These are phyloP conservation scores for Rhabdomys pumilio DNA, from an alignment of 2,797 vertebrate species.

Conservation along the genomic window DNA sequence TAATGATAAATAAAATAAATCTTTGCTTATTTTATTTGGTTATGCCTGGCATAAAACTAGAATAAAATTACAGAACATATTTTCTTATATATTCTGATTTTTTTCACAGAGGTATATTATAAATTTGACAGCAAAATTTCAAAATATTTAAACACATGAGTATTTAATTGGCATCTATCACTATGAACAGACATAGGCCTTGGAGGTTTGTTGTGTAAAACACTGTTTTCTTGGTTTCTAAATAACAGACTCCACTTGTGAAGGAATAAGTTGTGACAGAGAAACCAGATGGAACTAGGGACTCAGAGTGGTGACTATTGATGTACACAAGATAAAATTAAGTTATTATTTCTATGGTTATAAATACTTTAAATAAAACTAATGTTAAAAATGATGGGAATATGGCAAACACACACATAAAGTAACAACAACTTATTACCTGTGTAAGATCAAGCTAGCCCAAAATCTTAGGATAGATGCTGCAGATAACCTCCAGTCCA, in stretches of 20 bases:
- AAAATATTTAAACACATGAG: not conserved
- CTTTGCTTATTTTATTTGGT: not conserved
- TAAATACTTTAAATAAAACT: not conserved
- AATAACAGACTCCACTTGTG: not conserved
- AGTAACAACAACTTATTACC: not conserved
- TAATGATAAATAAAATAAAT: not conserved
- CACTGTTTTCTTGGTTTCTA: not conserved
- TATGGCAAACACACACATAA: not conserved
- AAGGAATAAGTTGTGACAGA: not conserved
- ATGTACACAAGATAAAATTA: not conserved
- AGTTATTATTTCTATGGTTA: not conserved
- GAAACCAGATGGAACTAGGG: fast-evolving
- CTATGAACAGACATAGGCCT: not conserved
- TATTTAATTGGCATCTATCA: not conserved
- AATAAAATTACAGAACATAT: not conserved
- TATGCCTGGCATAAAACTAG: not conserved
- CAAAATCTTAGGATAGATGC: not conserved
- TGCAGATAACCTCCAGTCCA: not conserved
- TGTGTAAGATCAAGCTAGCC: not conserved
- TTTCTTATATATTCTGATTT: not conserved
- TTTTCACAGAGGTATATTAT: not conserved
- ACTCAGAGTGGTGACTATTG: not conserved
- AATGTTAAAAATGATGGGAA: not conserved
- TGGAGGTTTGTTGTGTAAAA: not conserved
- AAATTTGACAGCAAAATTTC: not conserved